Percentiles rank a stretch among this genome's conserved stretches.
These are phyloP conservation scores for Eidolon dupreanum DNA, from an alignment of 2,797 vertebrate species.

Conservation along the genomic window DNA sequence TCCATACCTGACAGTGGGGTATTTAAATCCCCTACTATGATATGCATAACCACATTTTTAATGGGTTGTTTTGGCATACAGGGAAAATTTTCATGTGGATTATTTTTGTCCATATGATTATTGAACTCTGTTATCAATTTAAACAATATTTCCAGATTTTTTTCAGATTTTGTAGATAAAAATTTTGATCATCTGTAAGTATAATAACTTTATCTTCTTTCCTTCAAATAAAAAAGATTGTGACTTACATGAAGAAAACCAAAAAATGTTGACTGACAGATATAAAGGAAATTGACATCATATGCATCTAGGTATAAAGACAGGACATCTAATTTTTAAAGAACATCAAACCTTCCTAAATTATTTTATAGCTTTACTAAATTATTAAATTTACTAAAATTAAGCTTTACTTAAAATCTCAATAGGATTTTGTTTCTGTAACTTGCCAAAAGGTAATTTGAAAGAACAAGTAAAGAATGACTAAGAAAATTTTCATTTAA, in stretches of 20 bases:
- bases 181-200: background rate
- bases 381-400: slow-evolving; percentile 26
- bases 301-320: background rate
- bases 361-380: slow-evolving; percentile 24
- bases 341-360: background rate
- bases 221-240: background rate
- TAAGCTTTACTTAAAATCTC: background rate
- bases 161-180: background rate
- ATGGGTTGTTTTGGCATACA: background rate
- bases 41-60: background rate
- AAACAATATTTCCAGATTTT: background rate
- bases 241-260: background rate
- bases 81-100: background rate
- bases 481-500: slow-evolving; percentile 12
- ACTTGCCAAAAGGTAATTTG: background rate
- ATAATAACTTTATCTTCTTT: background rate
- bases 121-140: background rate
- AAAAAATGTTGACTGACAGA: background rate
- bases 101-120: background rate
- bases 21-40: too few relatives aligned
- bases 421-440: background rate
- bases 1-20: too few relatives aligned
- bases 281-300: background rate
- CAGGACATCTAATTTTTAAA: background rate
- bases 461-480: slow-evolving; percentile 10